Conservation (phyloP, 2,113 vertebrate genomes). For the Oncorhynchus tshawytscha region DNA sequence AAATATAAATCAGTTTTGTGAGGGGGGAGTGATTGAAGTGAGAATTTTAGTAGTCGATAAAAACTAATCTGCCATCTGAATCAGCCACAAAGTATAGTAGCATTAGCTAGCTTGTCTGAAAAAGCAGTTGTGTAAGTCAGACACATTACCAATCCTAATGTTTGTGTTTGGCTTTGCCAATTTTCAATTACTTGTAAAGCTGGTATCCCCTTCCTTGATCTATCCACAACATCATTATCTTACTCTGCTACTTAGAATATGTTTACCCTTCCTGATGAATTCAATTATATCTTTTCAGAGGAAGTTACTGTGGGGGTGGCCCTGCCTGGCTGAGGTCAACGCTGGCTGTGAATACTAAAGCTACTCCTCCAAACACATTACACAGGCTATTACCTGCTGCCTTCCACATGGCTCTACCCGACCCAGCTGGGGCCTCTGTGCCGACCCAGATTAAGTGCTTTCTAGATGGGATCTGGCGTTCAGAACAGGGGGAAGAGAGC, state of each 20-base stretch:
- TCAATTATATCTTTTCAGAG: conserved; percentile 72
- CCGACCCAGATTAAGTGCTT: conserved; percentile 74
- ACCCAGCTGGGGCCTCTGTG: conserved; percentile 54
- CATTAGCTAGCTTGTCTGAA: conserved; percentile 1
- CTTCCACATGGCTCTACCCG: conserved; percentile 54
- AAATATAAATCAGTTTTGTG: too few species aligned
- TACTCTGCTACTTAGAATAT: conserved; percentile 65
- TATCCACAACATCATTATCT: conserved; percentile 70
- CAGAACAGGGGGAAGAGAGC: conserved; percentile 65
- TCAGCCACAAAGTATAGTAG: neutral
- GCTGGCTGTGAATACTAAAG: conserved; percentile 72
- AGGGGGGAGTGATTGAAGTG: too few species aligned
- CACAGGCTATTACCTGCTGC: conserved; percentile 72
- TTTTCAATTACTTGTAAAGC: conserved; percentile 63
- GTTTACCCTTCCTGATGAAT: conserved; percentile 74
- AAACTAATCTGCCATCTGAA: neutral
- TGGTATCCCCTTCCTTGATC: conserved; percentile 61
- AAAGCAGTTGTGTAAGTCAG: neutral
- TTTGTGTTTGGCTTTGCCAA: conserved; percentile 61
- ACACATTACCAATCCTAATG: neutral
- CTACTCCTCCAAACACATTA: conserved; percentile 67
- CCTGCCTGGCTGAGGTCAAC: conserved; percentile 64
- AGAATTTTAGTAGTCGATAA: neutral
- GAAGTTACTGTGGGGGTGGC: conserved; percentile 65
- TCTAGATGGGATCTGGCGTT: conserved; percentile 71